Evolutionary conservation across 2,113 vertebrate genomes (phyloP).

Genomic region (Callithrix jacchus): DNA sequence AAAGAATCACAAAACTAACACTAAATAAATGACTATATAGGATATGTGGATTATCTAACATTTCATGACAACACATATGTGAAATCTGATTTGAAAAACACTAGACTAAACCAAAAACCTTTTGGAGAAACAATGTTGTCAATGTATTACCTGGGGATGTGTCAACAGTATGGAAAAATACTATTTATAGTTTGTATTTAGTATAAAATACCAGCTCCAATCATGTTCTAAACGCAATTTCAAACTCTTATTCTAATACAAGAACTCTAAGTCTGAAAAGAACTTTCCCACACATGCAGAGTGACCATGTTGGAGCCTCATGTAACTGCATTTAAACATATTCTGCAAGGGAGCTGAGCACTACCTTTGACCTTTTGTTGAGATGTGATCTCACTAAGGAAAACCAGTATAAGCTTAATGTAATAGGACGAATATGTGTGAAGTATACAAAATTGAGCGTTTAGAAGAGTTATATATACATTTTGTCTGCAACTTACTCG

Average conservation of each 20-base stretch:
- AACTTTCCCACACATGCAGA: background rate
- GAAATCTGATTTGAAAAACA: background rate
- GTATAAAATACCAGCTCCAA: background rate
- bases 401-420: background rate
- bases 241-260: background rate
- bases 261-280: background rate
- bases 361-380: background rate
- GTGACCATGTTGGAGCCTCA: background rate
- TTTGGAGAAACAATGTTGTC: background rate
- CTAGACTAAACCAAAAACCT: background rate
- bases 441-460: background rate
- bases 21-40: background rate
- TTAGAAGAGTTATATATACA: background rate
- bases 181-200: background rate
- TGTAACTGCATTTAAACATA: background rate
- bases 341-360: background rate
- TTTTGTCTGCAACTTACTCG: background rate
- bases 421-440: background rate
- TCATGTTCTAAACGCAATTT: background rate
- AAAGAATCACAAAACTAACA: background rate
- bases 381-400: background rate
- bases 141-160: background rate
- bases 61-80: background rate
- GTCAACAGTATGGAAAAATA: background rate
- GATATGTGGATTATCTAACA: background rate